Conservation (phyloP, 2,113 vertebrate genomes). For the Leucosticte australis region DNA sequence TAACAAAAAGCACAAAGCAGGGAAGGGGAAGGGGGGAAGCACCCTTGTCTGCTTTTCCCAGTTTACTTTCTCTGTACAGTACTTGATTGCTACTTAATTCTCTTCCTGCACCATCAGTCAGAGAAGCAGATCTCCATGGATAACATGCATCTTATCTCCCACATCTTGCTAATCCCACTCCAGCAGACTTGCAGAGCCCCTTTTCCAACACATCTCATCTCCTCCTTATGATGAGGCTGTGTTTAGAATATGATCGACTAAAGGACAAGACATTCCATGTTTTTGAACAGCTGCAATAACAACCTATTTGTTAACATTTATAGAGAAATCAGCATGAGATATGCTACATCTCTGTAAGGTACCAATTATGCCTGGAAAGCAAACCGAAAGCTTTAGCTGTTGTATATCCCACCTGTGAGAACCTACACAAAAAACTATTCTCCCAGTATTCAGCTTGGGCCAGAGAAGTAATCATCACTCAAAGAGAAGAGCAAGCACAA, state of each 20-base stretch:
- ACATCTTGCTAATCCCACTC: neutral
- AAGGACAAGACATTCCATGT: neutral
- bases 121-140: neutral
- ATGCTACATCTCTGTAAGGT: neutral
- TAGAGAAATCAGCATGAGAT: neutral
- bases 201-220: neutral
- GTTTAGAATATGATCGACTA: rapidly evolving
- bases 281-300: neutral
- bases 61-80: neutral
- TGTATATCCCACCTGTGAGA: neutral
- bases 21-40: rapidly evolving
- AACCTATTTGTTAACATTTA: neutral
- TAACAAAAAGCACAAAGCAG: neutral
- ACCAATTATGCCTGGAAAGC: neutral
- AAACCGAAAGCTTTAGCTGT: neutral
- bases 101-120: rapidly evolving
- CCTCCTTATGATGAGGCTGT: neutral
- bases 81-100: neutral
- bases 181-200: neutral
- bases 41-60: neutral
- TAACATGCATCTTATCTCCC: neutral
- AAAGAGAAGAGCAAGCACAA: neutral
- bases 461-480: neutral
- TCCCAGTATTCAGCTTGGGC: neutral
- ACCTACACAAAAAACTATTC: neutral